Evolutionary conservation across 1,140 invertebrate species (phyloP), one percentile per base, ranked within the genome.

Genomic region (Anastatus disparis): DNA sequence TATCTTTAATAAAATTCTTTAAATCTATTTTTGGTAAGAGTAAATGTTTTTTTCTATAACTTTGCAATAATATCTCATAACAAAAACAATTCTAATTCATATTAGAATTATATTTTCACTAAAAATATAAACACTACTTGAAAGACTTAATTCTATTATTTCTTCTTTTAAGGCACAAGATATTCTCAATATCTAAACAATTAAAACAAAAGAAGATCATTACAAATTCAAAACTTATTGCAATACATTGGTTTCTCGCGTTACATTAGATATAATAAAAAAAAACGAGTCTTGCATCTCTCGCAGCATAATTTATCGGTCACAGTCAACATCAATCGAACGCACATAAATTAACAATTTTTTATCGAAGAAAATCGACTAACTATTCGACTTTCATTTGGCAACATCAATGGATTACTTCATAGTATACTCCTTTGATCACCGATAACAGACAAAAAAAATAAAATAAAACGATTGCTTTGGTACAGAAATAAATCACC

Each of bases 401-500:
- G 40, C 44, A 62, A 62, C 17, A 27, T 15, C 29, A 52, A 24
- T 35, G 38, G 27, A 53, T 15, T 17, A 7, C 9, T 17, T 20
- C 27, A 35, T 24, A 6, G 42, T 20, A 8, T 46, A 46, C 6
- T 46, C 15, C 15, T 15, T 3, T n/a, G 6, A n/a, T n/a, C 42
- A n/a, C 42, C 15, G 22, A n/a, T n/a, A 61, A 61, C 13, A n/a
- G 9, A 15, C 9, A n/a, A 44, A 46, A 46, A 61, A 61, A 53
- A 2, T 29, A 46, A 27, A 46, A 6, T 15, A 42, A 59, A 40
- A 42, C 40, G 13, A 27, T 68, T 48, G 53, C 44, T 70, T 62
- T 61, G 58, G 44, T 48, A 44, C 35, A 6, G 31, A 61, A 27
- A 42, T 15, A 71, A 71, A 77, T 85, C 75, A 87, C 86, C 86